Evolutionary conservation across 2,797 vertebrate species (phyloP), one percentile per base, ranked within the genome.

Genomic region (Hippopotamyrus pictus): DNA sequence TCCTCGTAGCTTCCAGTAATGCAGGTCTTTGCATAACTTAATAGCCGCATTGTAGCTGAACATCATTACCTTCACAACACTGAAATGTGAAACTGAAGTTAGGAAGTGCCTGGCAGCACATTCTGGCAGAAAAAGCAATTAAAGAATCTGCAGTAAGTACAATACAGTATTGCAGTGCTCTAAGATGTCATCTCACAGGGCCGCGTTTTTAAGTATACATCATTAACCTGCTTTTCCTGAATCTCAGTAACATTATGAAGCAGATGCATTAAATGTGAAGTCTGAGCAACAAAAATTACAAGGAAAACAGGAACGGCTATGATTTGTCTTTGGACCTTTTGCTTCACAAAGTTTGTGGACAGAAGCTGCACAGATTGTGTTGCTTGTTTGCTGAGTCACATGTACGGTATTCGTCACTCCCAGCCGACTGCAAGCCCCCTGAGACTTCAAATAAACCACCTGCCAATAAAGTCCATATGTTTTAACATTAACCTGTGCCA

Each of bases 1-100:
- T 41, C 90, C 87, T 51, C 73, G 87, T 59, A 83, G 22, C 48
- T 86, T 46, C 86, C 69, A 83, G 69, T 53, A 76, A 88, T 90
- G 62, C 62, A 65, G 51, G 86, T 59, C 86, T 82, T 65, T 51
- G n/a, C 69, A 54, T 76, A 86, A 62, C 53, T 14, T 41, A 79
- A 65, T 79, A 41, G 50, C 53, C 37, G 17, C 33, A 41, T 41
- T 22, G 41, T 88, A 85, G 88, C 84, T 88, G 82, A 79, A 89
- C 44, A 50, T 89, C 79, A 90, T 85, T 88, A 84, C 82, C 86
- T 41, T 41, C 54, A n/a, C 83, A 41, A 86, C 33, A 29, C 25
- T 82, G 87, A 85, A 44, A 54, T 11, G 44, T 57, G 62, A 11
- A 19, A 76, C 33, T 69, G 57, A 65, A 89, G 89, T 87, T 83